phyloP scores from a whole-genome alignment of 2,797 vertebrate species.

The Gastrophryne carolinensis region DNA sequence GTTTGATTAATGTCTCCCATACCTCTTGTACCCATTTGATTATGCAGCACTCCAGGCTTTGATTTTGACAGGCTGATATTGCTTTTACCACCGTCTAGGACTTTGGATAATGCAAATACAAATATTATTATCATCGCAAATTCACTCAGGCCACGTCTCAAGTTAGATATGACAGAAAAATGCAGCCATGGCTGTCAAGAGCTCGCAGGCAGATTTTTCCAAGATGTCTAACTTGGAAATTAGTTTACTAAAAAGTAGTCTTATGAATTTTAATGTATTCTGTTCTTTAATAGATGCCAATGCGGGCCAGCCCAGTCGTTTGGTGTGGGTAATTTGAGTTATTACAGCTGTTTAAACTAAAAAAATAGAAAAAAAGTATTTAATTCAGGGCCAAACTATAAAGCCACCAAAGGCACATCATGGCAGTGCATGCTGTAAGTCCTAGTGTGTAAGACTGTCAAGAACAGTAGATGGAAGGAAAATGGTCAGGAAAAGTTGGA shows the following conservation, averaged over 20 bases:
- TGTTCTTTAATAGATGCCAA: not conserved
- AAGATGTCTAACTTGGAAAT: not conserved
- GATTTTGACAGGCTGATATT: slow-evolving; percentile 22
- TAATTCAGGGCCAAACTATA: not conserved
- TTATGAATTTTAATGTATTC: not conserved
- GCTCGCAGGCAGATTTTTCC: not conserved
- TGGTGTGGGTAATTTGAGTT: not conserved
- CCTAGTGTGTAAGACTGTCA: too few relatives aligned
- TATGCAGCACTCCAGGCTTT: slow-evolving; percentile 5
- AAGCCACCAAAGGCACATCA: too few relatives aligned
- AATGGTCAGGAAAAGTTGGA: too few relatives aligned
- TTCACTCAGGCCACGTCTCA: not conserved
- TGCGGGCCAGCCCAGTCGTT: not conserved
- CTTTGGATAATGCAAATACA: not conserved
- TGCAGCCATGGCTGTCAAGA: not conserved
- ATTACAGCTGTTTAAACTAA: not conserved
- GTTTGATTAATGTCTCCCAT: slow-evolving; percentile 23
- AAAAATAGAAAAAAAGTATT: not conserved
- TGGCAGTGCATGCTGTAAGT: too few relatives aligned
- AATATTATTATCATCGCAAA: slow-evolving; percentile 12
- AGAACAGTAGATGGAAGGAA: too few relatives aligned
- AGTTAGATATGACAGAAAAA: not conserved
- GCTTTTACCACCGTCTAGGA: not conserved
- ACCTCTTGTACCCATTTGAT: slow-evolving; percentile 14
- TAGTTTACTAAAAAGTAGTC: not conserved